Conservation (phyloP, 2,113 vertebrate genomes). For the Mastomys coucha region DNA sequence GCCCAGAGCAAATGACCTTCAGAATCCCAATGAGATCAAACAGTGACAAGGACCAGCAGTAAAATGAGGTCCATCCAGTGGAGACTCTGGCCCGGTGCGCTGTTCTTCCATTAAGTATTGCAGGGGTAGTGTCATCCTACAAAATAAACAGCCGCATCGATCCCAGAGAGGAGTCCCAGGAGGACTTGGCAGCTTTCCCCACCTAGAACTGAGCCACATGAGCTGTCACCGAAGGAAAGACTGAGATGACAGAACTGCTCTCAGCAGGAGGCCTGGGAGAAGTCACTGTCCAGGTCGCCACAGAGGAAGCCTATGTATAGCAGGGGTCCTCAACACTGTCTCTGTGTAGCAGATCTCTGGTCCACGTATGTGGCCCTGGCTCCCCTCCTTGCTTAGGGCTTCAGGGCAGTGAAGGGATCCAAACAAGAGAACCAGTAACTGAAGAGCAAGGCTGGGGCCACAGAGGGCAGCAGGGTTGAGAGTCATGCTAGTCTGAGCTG, state of each 20-base stretch:
- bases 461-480: fast-evolving
- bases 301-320: neutral
- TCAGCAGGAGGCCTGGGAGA: neutral
- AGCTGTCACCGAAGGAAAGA: neutral
- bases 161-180: too few species aligned
- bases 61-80: neutral
- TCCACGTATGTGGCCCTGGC: neutral
- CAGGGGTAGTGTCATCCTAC: neutral
- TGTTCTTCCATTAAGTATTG: neutral
- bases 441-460: neutral
- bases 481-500: neutral
- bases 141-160: neutral
- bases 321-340: neutral
- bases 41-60: neutral
- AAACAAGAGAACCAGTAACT: too few species aligned
- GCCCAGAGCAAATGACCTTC: neutral
- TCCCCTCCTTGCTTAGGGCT: neutral
- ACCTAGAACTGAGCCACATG: neutral
- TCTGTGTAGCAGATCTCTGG: neutral
- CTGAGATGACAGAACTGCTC: too few species aligned
- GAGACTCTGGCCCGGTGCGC: neutral
- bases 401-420: neutral
- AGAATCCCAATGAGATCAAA: neutral
- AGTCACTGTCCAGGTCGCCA: neutral
- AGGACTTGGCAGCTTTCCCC: neutral